A percentile compares a stretch with the other conserved stretches of the same genome.
Conservation (phyloP, 2,113 vertebrate species). For the Nibea albiflora region DNA sequence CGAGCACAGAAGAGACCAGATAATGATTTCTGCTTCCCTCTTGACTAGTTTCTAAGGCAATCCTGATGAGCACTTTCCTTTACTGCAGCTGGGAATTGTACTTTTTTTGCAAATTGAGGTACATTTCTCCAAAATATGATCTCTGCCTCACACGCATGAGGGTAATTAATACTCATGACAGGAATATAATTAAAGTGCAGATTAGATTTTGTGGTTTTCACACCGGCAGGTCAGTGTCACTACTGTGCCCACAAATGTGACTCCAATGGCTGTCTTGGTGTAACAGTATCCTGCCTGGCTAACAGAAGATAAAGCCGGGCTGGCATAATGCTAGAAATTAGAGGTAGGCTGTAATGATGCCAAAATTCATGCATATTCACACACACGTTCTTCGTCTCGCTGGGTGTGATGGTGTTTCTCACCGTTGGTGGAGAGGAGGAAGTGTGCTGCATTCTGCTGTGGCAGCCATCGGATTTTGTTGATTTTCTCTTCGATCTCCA, state of each 20-base stretch:
- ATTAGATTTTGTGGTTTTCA: constrained; percentile 7
- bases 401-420: constrained; percentile 57
- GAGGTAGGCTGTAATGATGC: not conserved
- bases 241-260: constrained; percentile 3
- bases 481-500: constrained; percentile 99
- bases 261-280: constrained; percentile 6
- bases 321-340: not conserved
- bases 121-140: not conserved
- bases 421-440: constrained; percentile 97
- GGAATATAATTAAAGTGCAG: not conserved
- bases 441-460: constrained; percentile 96
- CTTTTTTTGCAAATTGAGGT: not conserved
- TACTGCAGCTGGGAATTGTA: not conserved
- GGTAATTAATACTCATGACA: not conserved
- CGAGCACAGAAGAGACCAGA: not conserved
- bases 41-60: not conserved
- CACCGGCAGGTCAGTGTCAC: not conserved
- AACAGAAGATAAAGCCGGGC: not conserved
- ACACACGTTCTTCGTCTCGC: not conserved
- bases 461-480: constrained; percentile 99
- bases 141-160: not conserved
- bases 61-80: not conserved
- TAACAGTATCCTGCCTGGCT: constrained; percentile 2
- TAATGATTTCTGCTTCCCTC: not conserved
- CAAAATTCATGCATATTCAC: not conserved